Percentiles rank a stretch among this genome's conserved stretches.
These are phyloP conservation scores for Hydrozoanthus tunicans DNA, from an alignment of 64 coral and sea anemone genomes.

Conservation along the genomic window DNA sequence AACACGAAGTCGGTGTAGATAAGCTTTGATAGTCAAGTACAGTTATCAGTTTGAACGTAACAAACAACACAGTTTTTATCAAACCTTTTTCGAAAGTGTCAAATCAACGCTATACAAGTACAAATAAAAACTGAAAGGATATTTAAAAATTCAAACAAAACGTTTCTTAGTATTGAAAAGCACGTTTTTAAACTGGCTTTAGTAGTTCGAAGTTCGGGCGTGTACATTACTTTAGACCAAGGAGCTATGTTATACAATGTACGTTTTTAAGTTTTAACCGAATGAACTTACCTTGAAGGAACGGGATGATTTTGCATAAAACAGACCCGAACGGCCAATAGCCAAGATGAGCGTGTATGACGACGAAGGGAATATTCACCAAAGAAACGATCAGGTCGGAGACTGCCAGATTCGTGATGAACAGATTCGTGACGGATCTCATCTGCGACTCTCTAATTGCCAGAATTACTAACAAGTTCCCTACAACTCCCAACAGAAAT, in stretches of 20 bases:
- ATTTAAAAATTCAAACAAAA: not conserved
- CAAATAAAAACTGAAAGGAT: not conserved
- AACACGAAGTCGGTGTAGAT: no score
- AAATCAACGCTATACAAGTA: not conserved
- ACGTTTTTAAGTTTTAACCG: not conserved
- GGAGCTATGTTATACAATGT: not conserved
- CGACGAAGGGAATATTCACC: conserved; percentile 29
- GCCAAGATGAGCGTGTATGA: conserved; percentile 33
- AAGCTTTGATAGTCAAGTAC: not conserved
- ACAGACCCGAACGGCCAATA: conserved; percentile 50
- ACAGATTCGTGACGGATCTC: conserved; percentile 46
- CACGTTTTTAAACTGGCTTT: not conserved
- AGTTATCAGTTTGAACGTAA: not conserved
- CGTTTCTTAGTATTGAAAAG: not conserved
- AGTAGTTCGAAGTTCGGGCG: not conserved
- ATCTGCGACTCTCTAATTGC: conserved; percentile 41
- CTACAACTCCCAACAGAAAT: conserved; percentile 28
- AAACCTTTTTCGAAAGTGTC: not conserved
- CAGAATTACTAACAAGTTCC: conserved; percentile 36
- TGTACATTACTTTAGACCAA: no score
- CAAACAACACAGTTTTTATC: not conserved
- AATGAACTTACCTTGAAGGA: conserved; percentile 25
- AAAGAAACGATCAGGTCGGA: conserved; percentile 44
- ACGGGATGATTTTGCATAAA: conserved; percentile 44
- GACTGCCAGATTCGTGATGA: conserved; percentile 47